Base-by-base conservation (phyloP, 2,797 vertebrate genomes). In the Hybognathus amarus region DNA sequence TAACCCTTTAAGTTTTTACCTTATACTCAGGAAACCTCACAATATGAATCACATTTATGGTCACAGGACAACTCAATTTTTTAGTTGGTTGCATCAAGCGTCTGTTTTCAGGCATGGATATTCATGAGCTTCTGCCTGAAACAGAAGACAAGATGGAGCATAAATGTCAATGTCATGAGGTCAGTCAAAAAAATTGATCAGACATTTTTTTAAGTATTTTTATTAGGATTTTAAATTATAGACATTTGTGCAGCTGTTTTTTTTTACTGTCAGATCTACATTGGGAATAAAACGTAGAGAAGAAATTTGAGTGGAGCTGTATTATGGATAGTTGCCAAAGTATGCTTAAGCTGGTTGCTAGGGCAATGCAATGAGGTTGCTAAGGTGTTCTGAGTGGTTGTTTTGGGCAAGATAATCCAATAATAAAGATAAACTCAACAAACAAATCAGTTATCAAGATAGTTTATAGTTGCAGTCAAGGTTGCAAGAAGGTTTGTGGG, bases 11-110 rank as follows among this genome's bases (percentile, higher is more conserved):
- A 52, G 17, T 33, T 73, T 12, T 54, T 74, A 74, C 47, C 47
- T 52, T 52, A 56, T 75, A 75, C 30, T 56, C 50, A 5, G 73
- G 52, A 38, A 56, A 56, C 50, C 22, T 75, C 4, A 56, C 73
- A 75, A 75, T 56, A 56, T 75, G 71, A 75, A 56, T 22, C 33
- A 74, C 71, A 75, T 75, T 15, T 17, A 75, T 56, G 50, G 20
- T 36, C 0, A 30, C 71, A 54, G 71, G 50, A 54, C 50, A 74
- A 54, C 50, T 50, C 50, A 56, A 38, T 75, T 75, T 75, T 56
- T 75, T 75, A 2, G 33, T 75, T 5, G 12, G 33, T 5, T 75
- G 71, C 71, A 38, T 38, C 3, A 75, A n/a, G 20, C 12, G 33
- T 75, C 33, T 56, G 50, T 40, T 75, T 38, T 38, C 24, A 38